These are phyloP conservation scores for Australoheros scitulus DNA, from an alignment of 2,113 vertebrate species.

Conservation along the genomic window DNA sequence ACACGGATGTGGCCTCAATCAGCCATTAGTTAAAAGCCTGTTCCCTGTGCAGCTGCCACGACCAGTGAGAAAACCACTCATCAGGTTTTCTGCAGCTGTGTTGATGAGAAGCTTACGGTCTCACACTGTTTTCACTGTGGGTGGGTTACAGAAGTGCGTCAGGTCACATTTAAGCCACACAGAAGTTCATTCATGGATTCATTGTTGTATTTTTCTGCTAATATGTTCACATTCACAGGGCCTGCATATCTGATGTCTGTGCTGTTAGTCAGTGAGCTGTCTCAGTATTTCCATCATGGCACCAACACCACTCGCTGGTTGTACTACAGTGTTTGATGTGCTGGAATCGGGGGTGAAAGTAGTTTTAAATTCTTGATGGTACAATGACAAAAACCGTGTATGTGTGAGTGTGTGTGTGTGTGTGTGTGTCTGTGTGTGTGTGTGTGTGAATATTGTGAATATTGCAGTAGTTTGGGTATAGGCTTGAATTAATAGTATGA, in stretches of 20 bases:
- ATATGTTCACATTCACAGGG: background rate
- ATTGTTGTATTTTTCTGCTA: background rate
- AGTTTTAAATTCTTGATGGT: no score
- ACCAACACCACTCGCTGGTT: no score
- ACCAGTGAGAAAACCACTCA: background rate
- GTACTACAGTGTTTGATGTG: no score
- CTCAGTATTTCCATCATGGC: background rate
- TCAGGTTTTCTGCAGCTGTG: background rate
- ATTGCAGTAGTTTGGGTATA: no score
- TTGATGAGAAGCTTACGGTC: background rate
- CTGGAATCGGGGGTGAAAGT: no score
- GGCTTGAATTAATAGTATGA: no score
- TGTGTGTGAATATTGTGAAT: no score
- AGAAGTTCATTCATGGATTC: background rate
- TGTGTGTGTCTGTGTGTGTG: no score
- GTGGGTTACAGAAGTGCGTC: background rate
- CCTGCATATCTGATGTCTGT: background rate
- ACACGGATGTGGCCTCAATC: no score
- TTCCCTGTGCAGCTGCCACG: background rate
- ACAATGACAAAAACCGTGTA: no score
- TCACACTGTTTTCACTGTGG: background rate
- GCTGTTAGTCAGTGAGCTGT: background rate
- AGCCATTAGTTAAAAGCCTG: background rate
- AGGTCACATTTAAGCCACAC: background rate
- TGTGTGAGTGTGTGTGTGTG: no score